phyloP scores from a whole-genome alignment of 2,888 invertebrate genomes.

The Cheiracanthium punctorium region DNA sequence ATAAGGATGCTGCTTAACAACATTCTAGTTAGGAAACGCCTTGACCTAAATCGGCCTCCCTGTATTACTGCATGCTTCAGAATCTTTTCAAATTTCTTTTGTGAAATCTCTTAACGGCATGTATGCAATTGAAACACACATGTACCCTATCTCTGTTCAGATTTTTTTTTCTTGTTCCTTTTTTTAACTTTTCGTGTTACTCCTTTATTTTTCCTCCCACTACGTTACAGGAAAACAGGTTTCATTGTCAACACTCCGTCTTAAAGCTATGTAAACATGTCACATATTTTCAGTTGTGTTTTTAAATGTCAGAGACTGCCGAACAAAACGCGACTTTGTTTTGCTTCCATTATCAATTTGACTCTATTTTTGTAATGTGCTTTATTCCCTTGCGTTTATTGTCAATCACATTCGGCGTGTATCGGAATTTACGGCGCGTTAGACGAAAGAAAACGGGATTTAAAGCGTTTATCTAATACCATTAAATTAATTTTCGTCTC shows the following conservation, averaged over 20 bases:
- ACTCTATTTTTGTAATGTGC: too few relatives aligned
- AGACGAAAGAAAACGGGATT: too few relatives aligned
- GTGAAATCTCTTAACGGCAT: slow-evolving; percentile 30
- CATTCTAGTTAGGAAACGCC: slow-evolving; percentile 44
- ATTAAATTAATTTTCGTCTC: too few relatives aligned
- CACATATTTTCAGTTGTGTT: too few relatives aligned
- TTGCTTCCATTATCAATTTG: too few relatives aligned
- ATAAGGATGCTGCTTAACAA: slow-evolving; percentile 43
- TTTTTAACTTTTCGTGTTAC: not conserved
- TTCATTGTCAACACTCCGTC: not conserved
- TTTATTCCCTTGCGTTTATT: too few relatives aligned
- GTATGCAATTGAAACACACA: slow-evolving; percentile 21
- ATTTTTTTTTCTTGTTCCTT: slow-evolving; percentile 1
- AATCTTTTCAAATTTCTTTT: slow-evolving; percentile 56
- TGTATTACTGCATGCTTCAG: slow-evolving; percentile 42
- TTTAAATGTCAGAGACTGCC: too few relatives aligned
- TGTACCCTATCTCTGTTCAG: not conserved
- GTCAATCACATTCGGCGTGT: too few relatives aligned
- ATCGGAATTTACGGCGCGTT: too few relatives aligned
- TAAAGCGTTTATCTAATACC: too few relatives aligned
- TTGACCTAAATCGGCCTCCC: slow-evolving; percentile 60
- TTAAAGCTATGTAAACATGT: too few relatives aligned
- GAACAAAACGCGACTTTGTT: too few relatives aligned
- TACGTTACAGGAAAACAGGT: not conserved
- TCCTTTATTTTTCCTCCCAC: not conserved